Base-by-base conservation (phyloP, 2,113 vertebrate genomes). In the Drymodes brunneopygia region DNA sequence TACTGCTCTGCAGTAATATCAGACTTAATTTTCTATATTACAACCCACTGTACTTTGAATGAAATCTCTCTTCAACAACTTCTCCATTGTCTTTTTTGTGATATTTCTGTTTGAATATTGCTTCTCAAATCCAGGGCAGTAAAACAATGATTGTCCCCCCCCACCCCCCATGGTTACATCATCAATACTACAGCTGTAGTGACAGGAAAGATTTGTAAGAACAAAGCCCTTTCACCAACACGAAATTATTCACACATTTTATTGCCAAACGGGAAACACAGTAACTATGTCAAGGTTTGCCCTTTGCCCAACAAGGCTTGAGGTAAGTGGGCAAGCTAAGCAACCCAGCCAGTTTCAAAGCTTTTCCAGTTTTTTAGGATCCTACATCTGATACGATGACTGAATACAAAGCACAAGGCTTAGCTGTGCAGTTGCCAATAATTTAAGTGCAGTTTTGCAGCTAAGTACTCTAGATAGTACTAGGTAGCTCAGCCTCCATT, bases 311-410 rank as follows among this genome's bases (percentile, higher is more conserved):
- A 13, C 7, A 67, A 70, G 12, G 12, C 45, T 78, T 79, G 73
- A 89, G 44, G 61, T 86, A 80, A 82, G 62, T 53, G 35, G 50
- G 45, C 42, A 85, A 54, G 21, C 28, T 56, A 54, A 88, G 80
- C 36, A 87, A 82, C 23, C 31, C 60, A 83, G 28, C 33, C 45
- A 80, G 61, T 87, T 94, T 87, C 42, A 77, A 75, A 84, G 48
- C 24, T 94, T 89, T 87, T 89, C 70, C 73, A 90, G 61, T 57
- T 89, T 83, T 94, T 85, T 85, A 27, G 87, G 51, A 91, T 66
- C 33, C 50, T 61, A 11, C 24, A 72, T 50, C 10, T 80, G 33
- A 58, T 86, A 16, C 25, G 65, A n/a, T 65, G 51, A 66, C 48
- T 48, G 73, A 81, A 56, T 53, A 75, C 20, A 45, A 69, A 81